A percentile compares a stretch with the other conserved stretches of the same genome.
Evolutionary conservation across 64 coral and sea anemone genomes (phyloP).

Genomic region (Actinia tenebrosa): DNA sequence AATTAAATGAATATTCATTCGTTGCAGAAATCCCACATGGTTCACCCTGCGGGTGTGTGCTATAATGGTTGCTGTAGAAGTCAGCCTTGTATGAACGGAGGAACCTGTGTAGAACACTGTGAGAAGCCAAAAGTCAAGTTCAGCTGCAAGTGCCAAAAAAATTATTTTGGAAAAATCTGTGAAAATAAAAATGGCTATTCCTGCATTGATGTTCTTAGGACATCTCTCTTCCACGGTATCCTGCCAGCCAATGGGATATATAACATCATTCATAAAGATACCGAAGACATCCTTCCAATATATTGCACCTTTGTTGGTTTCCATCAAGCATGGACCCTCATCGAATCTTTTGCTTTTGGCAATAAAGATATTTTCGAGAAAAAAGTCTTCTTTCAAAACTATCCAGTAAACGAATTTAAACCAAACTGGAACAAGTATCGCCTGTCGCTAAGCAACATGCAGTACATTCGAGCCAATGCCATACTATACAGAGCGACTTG

Average conservation of each 20-base stretch:
- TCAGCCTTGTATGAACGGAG: constrained; percentile 35
- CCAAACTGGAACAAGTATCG: constrained; percentile 8
- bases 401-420: constrained; percentile 1
- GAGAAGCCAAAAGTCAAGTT: constrained; percentile 19
- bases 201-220: not conserved
- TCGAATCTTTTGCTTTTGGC: constrained; percentile 39
- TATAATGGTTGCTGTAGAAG: constrained; percentile 38
- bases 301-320: not conserved
- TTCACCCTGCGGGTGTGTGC: not conserved
- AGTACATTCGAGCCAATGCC: not conserved
- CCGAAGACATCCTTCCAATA: not conserved
- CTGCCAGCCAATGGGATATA: not conserved
- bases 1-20: not conserved
- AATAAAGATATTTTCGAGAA: not conserved
- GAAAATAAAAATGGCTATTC: not conserved
- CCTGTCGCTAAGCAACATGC: not conserved
- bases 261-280: not conserved
- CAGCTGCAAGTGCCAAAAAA: constrained; percentile 20
- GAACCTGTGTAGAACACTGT: constrained; percentile 31
- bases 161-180: constrained; percentile 28
- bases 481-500: not conserved
- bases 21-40: not conserved
- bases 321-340: constrained; percentile 40
- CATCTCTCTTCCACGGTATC: not conserved
- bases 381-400: constrained; percentile 32